Conservation (phyloP, 2,113 vertebrate genomes). For the Recurvirostra avosetta region DNA sequence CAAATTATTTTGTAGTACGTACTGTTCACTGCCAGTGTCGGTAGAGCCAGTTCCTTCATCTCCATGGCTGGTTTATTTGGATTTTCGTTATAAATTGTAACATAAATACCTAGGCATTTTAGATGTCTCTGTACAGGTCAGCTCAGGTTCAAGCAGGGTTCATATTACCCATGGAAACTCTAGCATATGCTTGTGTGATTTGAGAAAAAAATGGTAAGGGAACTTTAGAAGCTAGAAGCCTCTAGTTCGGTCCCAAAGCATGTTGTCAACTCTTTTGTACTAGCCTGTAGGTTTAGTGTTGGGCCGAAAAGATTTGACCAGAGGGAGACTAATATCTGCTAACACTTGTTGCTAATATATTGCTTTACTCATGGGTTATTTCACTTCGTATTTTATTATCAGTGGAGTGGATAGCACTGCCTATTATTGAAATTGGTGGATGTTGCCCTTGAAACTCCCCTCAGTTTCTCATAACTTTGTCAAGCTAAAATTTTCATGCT, state of each 20-base stretch:
- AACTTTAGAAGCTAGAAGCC: conserved; percentile 4
- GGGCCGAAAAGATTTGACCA: not conserved
- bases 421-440: not conserved
- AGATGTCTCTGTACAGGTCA: not conserved
- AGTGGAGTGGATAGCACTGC: not conserved
- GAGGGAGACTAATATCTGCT: not conserved
- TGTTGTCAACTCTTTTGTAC: not conserved
- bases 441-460: conserved; percentile 11
- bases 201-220: not conserved
- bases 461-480: not conserved
- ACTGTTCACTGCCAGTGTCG: not conserved
- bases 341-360: not conserved
- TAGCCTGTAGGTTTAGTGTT: not conserved
- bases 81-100: not conserved
- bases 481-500: not conserved
- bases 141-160: not conserved
- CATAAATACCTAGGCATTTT: not conserved
- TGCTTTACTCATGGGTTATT: conserved; percentile 24
- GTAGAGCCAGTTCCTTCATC: not conserved
- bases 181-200: not conserved
- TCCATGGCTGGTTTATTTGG: not conserved
- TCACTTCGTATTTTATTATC: conserved; percentile 21
- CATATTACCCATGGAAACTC: not conserved
- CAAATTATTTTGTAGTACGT: not conserved
- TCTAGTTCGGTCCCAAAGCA: conserved; percentile 20